These are phyloP conservation scores for Andrena hattorfiana DNA, from an alignment of 2,888 invertebrate species.

Conservation along the genomic window DNA sequence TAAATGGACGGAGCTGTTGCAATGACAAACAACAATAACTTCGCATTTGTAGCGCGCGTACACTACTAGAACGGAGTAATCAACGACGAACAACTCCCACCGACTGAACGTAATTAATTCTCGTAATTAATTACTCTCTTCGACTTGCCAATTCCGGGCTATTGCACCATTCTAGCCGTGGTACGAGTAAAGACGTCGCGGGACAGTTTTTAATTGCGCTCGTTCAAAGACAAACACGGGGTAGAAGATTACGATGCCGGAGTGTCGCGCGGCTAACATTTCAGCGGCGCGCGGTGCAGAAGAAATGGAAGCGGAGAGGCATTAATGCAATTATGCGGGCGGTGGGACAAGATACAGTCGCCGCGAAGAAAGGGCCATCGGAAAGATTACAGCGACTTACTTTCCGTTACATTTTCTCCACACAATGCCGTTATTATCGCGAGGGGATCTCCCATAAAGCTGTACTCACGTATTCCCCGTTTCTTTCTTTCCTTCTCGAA, in stretches of 20 bases:
- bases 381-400: conserved; percentile 19
- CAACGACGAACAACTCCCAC: conserved; percentile 33
- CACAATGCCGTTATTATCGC: conserved; percentile 20
- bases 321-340: conserved; percentile 32
- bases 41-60: neutral
- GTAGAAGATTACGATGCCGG: neutral
- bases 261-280: conserved; percentile 6
- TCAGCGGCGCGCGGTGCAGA: neutral
- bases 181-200: neutral
- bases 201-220: neutral
- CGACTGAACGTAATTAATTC: conserved; percentile 39
- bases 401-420: conserved; percentile 9
- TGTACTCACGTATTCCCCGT: conserved; percentile 17
- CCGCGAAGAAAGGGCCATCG: neutral
- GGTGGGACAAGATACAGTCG: conserved; percentile 15
- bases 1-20: conserved; percentile 40
- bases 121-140: conserved; percentile 33
- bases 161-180: neutral
- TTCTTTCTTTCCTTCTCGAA: conserved; percentile 19
- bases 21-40: conserved; percentile 45
- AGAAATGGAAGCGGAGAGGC: neutral
- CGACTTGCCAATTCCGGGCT: conserved; percentile 1
- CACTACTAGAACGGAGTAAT: conserved; percentile 24
- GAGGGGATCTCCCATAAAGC: conserved; percentile 23
- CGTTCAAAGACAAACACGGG: neutral